Conservation (phyloP, 1,140 invertebrate species). For the Caerostris darwini region DNA sequence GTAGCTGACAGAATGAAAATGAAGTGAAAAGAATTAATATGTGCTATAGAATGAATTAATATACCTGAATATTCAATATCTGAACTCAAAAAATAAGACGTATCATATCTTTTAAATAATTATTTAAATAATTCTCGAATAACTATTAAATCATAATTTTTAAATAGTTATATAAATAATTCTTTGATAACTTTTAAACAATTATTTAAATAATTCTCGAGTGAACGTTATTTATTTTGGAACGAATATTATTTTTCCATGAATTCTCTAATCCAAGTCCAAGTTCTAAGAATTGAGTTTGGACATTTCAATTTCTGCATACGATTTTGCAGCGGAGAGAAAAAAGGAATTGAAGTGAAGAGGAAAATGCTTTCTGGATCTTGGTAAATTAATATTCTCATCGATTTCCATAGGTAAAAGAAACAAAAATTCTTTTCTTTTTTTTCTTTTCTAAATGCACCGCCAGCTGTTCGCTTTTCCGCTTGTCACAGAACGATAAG, state of each 20-base stretch:
- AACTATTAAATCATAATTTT: too few species aligned
- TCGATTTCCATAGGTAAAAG: slow-evolving; percentile 28
- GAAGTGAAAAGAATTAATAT: too few species aligned
- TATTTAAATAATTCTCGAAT: too few species aligned
- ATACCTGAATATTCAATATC: too few species aligned
- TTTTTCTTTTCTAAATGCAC: background rate
- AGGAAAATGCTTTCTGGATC: background rate
- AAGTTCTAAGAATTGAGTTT: background rate
- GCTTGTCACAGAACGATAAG: slow-evolving; percentile 1
- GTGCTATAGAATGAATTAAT: too few species aligned
- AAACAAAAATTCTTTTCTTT: background rate
- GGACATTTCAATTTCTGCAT: slow-evolving; percentile 9
- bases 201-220: too few species aligned
- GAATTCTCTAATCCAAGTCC: background rate
- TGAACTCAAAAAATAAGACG: too few species aligned
- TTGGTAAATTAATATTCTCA: slow-evolving; percentile 43
- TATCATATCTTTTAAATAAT: too few species aligned
- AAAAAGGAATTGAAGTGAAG: background rate
- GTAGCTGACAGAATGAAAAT: too few species aligned
- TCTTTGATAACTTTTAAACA: too few species aligned
- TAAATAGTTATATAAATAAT: too few species aligned
- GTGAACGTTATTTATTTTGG: too few species aligned
- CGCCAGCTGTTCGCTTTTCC: slow-evolving; percentile 35
- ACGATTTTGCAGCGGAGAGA: background rate
- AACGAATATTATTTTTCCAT: background rate